phyloP scores from a whole-genome alignment of 2,888 invertebrate genomes.

The Leptopilina drosophilae region DNA sequence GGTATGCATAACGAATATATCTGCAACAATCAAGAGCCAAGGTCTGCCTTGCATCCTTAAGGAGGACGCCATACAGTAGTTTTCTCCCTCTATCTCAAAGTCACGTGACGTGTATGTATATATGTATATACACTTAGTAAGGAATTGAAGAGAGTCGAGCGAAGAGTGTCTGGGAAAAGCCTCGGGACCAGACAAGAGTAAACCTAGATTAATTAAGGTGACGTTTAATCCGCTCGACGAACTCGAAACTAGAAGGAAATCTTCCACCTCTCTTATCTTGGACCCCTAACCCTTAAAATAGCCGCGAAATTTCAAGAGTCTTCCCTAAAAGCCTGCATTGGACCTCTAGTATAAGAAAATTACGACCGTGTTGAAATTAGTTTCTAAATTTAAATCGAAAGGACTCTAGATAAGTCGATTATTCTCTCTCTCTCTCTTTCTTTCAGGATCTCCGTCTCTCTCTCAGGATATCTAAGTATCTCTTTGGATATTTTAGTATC shows the following conservation, averaged over 20 bases:
- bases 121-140: no score
- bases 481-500: no score
- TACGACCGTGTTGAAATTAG: neutral
- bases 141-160: neutral
- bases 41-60: slow-evolving; percentile 32
- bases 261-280: neutral
- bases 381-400: slow-evolving; percentile 26
- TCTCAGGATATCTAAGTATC: no score
- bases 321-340: neutral
- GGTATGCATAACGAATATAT: slow-evolving; percentile 39
- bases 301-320: slow-evolving; percentile 38
- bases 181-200: slow-evolving; percentile 37
- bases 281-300: slow-evolving; percentile 27
- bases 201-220: slow-evolving; percentile 59
- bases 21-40: slow-evolving; percentile 27
- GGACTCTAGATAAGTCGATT: neutral
- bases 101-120: neutral
- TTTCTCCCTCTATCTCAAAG: slow-evolving; percentile 10
- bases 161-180: slow-evolving; percentile 10
- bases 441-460: no score
- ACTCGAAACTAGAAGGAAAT: slow-evolving; percentile 47
- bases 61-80: slow-evolving; percentile 9
- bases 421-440: neutral
- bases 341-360: neutral
- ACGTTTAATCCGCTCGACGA: slow-evolving; percentile 55